These are phyloP conservation scores for Albula goreensis DNA, from an alignment of 2,113 vertebrate species.

Conservation along the genomic window DNA sequence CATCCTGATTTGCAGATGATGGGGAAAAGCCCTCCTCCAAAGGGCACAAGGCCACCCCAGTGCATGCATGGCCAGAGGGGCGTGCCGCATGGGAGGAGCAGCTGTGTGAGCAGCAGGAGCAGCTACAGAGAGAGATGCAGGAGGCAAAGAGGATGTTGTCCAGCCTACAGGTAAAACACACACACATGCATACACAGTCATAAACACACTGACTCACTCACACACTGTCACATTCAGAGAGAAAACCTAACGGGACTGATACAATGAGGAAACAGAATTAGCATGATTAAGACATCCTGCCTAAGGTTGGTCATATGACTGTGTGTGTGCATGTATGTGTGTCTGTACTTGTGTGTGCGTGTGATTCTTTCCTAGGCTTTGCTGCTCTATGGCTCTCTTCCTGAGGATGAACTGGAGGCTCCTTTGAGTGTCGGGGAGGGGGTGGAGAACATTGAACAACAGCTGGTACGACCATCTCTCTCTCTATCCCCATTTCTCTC, in stretches of 20 bases:
- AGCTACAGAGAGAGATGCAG: slow-evolving; percentile 95
- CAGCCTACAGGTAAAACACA: slow-evolving; percentile 80
- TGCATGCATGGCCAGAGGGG: slow-evolving; percentile 68
- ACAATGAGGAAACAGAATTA: not conserved
- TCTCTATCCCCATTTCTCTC: slow-evolving; percentile 36
- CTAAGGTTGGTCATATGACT: slow-evolving; percentile 17
- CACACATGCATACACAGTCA: not conserved
- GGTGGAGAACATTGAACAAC: slow-evolving; percentile 82
- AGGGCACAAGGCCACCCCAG: slow-evolving; percentile 64
- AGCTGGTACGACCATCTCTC: slow-evolving; percentile 77
- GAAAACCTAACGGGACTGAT: no score
- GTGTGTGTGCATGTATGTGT: not conserved
- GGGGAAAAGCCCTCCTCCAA: slow-evolving; percentile 68
- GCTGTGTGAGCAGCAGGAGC: slow-evolving; percentile 89
- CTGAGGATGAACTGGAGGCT: slow-evolving; percentile 89
- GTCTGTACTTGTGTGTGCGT: slow-evolving; percentile 6
- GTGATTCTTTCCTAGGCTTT: slow-evolving; percentile 72
- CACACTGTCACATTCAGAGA: not conserved
- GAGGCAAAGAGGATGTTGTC: slow-evolving; percentile 96
- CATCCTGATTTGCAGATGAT: slow-evolving; percentile 21
- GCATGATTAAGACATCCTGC: not conserved
- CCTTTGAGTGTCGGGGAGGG: slow-evolving; percentile 78
- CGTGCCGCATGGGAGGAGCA: slow-evolving; percentile 94
- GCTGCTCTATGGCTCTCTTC: slow-evolving; percentile 87
- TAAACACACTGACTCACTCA: not conserved